A percentile compares a stretch with the other conserved stretches of the same genome.
Conservation (phyloP, 2,113 vertebrate species). For the Acrocephalus arundinaceus region DNA sequence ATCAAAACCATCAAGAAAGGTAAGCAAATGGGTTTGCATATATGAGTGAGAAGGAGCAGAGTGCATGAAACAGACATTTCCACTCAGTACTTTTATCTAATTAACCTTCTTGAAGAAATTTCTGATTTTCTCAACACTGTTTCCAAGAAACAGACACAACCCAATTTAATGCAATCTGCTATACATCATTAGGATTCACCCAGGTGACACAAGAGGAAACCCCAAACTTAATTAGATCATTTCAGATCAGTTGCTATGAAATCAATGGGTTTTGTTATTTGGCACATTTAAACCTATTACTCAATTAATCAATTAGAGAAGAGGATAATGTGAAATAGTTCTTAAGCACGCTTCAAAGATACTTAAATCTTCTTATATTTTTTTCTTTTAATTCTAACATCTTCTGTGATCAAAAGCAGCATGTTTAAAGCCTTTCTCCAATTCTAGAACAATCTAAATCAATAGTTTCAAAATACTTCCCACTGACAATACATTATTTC, state of each 20-base stretch:
- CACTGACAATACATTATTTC: neutral
- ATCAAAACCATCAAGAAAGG: neutral
- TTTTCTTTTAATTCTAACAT: conserved; percentile 22
- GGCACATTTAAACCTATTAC: conserved; percentile 65
- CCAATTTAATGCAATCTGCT: neutral
- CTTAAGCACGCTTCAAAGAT: conserved; percentile 31
- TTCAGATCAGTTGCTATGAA: conserved; percentile 45
- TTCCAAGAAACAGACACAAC: neutral
- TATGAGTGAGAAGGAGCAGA: neutral
- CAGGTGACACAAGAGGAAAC: neutral
- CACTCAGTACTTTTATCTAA: neutral
- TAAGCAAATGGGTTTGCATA: neutral
- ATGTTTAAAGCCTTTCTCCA: neutral
- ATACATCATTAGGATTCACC: neutral
- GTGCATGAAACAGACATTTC: neutral
- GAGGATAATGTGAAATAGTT: conserved; percentile 45
- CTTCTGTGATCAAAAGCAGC: neutral
- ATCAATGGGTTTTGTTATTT: conserved; percentile 57
- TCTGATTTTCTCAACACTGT: neutral
- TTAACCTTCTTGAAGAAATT: neutral
- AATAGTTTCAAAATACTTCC: neutral
- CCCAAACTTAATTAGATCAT: conserved; percentile 52
- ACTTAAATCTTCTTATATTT: conserved; percentile 17
- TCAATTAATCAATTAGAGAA: conserved; percentile 60
- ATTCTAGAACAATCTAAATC: neutral